Base-by-base conservation (phyloP, 2,113 vertebrate species). In the Cryptoleucopteryx plumbea region DNA sequence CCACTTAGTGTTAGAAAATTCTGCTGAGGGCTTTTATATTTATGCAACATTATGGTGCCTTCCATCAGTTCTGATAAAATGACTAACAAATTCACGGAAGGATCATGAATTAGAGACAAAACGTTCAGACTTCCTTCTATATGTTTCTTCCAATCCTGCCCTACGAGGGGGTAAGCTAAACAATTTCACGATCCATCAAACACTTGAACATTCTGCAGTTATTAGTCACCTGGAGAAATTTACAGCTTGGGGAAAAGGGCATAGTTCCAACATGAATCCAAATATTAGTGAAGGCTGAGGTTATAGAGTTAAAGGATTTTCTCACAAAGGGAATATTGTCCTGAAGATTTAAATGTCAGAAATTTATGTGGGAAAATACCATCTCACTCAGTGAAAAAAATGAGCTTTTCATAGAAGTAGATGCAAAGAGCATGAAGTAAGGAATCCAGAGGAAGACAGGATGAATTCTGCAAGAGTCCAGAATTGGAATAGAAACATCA, bases 261-360 rank as follows among this genome's bases (percentile, higher is more conserved):
- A 83, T n/a, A 70, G 71, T 59, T 93, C 63, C 38, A 93, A 79
- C n/a, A 85, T 23, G 40, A 96, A 94, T 87, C 73, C 61, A 95
- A 95, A 93, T 89, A 91, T 74, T 96, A 90, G 74, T 65, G 31
- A 94, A 91, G 59, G n/a, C 40, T 90, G 68, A 94, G 31, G 56
- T 88, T 86, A 67, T 25, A 70, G 34, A 88, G 59, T 62, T 79
- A 78, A 82, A 80, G 59, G 52, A 86, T 84, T 94, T 87, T 93
- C 32, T 87, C 50, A 91, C 77, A 81, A 82, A 89, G 40, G 5
- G 15, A 86, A 67, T 92, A 90, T 50, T 94, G 72, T 77, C 50
- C 56, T 67, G 23, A 70, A 88, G 70, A 93, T 80, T 94, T 48
- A 88, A 89, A 92, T 89, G 66, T 80, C 84, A 95, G 53, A 61